These are phyloP conservation scores for Anoplopoma fimbria DNA, from an alignment of 2,113 vertebrate species.

Conservation along the genomic window DNA sequence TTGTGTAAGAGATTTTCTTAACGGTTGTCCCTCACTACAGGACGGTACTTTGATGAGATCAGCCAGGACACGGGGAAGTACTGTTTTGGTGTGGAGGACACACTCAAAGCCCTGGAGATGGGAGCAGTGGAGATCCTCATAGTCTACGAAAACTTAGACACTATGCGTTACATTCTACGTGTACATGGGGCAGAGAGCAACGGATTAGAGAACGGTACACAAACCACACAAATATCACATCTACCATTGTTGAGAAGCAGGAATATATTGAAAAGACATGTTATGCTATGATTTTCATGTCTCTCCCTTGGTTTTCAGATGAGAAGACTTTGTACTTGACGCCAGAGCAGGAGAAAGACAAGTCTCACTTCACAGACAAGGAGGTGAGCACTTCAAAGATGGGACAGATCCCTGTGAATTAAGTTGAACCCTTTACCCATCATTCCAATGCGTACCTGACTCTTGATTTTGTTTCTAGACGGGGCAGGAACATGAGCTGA, in stretches of 20 bases:
- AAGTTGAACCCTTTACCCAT: neutral
- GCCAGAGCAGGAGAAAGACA: slow-evolving; percentile 99
- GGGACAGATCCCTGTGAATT: neutral
- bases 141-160: slow-evolving; percentile 99
- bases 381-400: slow-evolving; percentile 85
- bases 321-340: slow-evolving; percentile 98
- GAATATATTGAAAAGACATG: neutral
- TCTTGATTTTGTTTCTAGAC: slow-evolving; percentile 83
- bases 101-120: slow-evolving; percentile 99
- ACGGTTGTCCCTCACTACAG: slow-evolving; percentile 72
- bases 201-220: slow-evolving; percentile 81
- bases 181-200: slow-evolving; percentile 95
- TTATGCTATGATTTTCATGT: neutral
- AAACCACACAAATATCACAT: neutral
- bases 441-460: slow-evolving; percentile 10
- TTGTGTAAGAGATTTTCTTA: neutral
- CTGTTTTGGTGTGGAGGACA: slow-evolving; percentile 99
- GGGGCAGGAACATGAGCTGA: slow-evolving; percentile 97
- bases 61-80: slow-evolving; percentile 99
- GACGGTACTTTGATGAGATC: slow-evolving; percentile 99
- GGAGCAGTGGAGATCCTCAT: slow-evolving; percentile 99
- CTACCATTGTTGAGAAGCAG: neutral
- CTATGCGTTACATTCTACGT: slow-evolving; percentile 98
- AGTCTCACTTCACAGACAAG: slow-evolving; percentile 99
- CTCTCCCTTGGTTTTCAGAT: slow-evolving; percentile 81